phyloP scores from a whole-genome alignment of 2,888 invertebrate species.

The Holacanthella duospinosa region DNA sequence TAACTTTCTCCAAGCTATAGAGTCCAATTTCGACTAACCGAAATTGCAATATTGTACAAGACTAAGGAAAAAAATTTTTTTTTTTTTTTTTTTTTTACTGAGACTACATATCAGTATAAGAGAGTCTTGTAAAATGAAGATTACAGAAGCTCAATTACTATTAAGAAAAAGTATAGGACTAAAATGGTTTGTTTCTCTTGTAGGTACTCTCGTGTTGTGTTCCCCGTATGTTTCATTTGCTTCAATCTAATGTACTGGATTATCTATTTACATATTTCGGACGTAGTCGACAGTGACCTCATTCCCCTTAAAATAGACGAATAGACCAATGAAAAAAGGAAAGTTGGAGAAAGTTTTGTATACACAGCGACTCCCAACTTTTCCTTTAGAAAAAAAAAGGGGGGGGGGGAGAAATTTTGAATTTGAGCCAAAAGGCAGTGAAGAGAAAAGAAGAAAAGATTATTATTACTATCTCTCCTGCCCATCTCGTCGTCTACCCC shows the following conservation, averaged over 20 bases:
- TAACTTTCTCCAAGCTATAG: no score
- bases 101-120: no score
- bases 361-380: not conserved
- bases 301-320: slow-evolving; percentile 54
- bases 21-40: no score
- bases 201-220: slow-evolving; percentile 85
- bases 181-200: not conserved
- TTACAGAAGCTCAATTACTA: no score
- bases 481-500: not conserved
- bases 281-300: slow-evolving; percentile 87
- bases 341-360: not conserved
- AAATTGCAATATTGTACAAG: no score
- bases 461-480: not conserved
- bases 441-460: not conserved
- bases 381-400: not conserved
- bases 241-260: slow-evolving; percentile 99
- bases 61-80: no score
- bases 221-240: slow-evolving; percentile 95
- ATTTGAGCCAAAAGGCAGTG: not conserved
- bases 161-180: no score
- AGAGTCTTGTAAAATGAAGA: no score
- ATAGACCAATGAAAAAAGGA: not conserved
- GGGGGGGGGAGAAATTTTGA: slow-evolving; percentile 1
- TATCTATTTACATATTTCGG: slow-evolving; percentile 89
- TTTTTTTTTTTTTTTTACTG: no score